Base-by-base conservation (phyloP, 2,888 invertebrate species). In the Trachelus iudaicus region DNA sequence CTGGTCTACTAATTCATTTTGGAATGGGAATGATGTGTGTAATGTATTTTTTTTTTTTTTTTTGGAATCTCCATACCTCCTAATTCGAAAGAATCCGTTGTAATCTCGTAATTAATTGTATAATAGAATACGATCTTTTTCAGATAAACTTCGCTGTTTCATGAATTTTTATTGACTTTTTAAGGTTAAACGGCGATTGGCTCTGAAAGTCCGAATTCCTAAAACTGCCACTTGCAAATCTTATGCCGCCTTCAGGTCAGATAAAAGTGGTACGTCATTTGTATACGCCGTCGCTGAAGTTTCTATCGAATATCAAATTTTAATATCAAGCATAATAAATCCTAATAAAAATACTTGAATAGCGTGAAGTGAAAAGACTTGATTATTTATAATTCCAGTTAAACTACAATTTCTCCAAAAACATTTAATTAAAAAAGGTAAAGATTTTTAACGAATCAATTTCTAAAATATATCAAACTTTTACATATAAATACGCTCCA, bases 101-200 rank as follows among this genome's bases (percentile, higher is more conserved):
- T 33, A 40, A 40, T 40, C 40, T 15, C 40, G 40, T 69, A 30
- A 69, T 69, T 69, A 69, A 69, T 69, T 33, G 69, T 31, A 69
- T 69, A 30, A 69, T 33, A 15, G 33, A 69, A 71, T 71, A 71
- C 71, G 33, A 34, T 9, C 9, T 71, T 71, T 71, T 15, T 23
- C n/a, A 71, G 71, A 71, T 71, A 71, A 71, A 13, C 2, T 71
- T 15, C 12, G 31, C 33, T 31, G 15, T 71, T 34, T 31, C 71
- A 71, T 71, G 71, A 71, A 71, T 71, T 71, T 71, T 71, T 71
- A 71, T 71, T 31, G 71, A 71, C 33, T 15, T 9, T 71, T 71
- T 71, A 71, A 71, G 71, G 71, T 71, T 71, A 71, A 71, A 34
- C 69, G 69, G 33, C 30, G 31, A 69, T 69, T 33, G 69, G 31